Conservation (phyloP, 2,113 vertebrate species). For the Orthonyx spaldingii region DNA sequence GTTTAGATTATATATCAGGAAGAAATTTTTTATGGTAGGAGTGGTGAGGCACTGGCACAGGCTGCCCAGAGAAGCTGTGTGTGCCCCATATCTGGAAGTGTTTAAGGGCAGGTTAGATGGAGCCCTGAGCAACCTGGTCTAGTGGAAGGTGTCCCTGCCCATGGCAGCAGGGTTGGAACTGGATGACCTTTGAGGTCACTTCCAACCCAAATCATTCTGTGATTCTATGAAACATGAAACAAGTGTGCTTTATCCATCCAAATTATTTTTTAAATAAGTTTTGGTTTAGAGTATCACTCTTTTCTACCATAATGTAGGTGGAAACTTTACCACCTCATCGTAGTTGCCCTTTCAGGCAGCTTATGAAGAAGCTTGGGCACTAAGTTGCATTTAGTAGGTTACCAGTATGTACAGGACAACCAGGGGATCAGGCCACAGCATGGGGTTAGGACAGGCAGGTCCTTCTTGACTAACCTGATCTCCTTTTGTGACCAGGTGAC, state of each 20-base stretch:
- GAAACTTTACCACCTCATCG: neutral
- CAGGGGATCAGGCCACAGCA: neutral
- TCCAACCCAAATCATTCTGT: neutral
- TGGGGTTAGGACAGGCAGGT: neutral
- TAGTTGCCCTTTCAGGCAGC: neutral
- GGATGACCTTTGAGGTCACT: neutral
- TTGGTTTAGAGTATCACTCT: rapidly evolving
- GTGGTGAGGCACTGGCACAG: neutral
- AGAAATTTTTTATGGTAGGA: neutral
- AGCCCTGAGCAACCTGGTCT: neutral
- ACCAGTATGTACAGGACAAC: neutral
- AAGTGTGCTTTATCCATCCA: neutral
- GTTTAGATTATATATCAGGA: neutral
- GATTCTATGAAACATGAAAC: neutral
- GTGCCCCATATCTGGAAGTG: neutral
- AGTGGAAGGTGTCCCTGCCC: neutral
- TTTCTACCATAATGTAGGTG: rapidly evolving
- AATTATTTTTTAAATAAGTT: neutral
- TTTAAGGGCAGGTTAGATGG: neutral
- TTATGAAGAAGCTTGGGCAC: neutral
- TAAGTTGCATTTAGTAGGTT: neutral
- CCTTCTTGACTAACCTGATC: neutral
- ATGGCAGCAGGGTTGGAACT: neutral
- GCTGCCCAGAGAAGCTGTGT: neutral
- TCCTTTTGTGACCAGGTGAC: neutral